Conservation (phyloP, 1,140 invertebrate genomes). For the Orius laevigatus region DNA sequence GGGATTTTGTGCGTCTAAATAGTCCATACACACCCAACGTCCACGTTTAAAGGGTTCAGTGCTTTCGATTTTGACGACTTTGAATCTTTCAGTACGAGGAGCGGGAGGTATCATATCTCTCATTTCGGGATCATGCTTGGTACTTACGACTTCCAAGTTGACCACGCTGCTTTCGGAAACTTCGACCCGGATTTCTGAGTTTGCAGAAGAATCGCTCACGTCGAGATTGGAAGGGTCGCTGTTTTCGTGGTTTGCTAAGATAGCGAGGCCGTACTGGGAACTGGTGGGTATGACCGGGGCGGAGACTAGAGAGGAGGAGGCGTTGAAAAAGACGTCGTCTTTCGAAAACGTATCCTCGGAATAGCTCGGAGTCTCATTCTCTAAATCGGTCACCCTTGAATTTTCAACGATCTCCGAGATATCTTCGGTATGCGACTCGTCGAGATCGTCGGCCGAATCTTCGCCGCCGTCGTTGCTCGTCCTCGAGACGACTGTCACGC, state of each 20-base stretch:
- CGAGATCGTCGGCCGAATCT: slow-evolving; percentile 82
- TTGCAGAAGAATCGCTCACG: slow-evolving; percentile 32
- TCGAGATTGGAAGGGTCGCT: slow-evolving; percentile 23
- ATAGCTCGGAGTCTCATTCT: slow-evolving; percentile 69
- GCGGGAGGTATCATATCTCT: slow-evolving; percentile 51
- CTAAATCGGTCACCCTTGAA: slow-evolving; percentile 61
- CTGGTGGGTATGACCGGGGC: slow-evolving; percentile 69
- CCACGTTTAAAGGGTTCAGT: slow-evolving; percentile 86
- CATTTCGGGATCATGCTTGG: slow-evolving; percentile 43
- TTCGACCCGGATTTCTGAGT: slow-evolving; percentile 39
- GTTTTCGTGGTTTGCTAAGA: slow-evolving; percentile 38
- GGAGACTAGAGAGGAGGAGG: slow-evolving; percentile 52
- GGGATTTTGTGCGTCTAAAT: slow-evolving; percentile 41
- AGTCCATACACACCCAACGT: slow-evolving; percentile 91
- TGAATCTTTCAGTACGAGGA: slow-evolving; percentile 69
- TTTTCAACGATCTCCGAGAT: slow-evolving; percentile 45
- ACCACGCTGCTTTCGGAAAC: slow-evolving; percentile 39
- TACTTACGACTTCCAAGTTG: slow-evolving; percentile 25
- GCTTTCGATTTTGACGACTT: slow-evolving; percentile 91
- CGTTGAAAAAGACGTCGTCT: slow-evolving; percentile 64
- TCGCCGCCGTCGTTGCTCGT: slow-evolving; percentile 72
- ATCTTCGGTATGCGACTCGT: slow-evolving; percentile 81
- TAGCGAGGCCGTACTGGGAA: slow-evolving; percentile 64
- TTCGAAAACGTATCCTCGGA: slow-evolving; percentile 70
- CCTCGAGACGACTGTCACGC: slow-evolving; percentile 61